Base-by-base conservation (phyloP, 2,113 vertebrate genomes). In the Motacilla alba region DNA sequence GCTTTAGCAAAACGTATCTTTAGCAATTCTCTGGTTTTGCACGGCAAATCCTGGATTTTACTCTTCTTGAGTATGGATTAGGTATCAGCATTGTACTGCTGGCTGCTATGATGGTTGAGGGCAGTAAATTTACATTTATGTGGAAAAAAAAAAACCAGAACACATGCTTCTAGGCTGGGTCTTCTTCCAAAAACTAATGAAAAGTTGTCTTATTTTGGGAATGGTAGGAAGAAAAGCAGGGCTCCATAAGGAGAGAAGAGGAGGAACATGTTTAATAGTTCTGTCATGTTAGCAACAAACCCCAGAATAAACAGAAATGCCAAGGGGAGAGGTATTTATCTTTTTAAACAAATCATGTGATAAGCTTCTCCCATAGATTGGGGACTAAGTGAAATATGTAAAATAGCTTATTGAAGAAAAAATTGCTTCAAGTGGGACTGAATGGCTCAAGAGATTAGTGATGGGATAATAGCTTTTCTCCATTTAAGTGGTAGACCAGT, bases 391-490 rank as follows among this genome's bases (percentile, higher is more conserved):
- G 89, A 92, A 93, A 90, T 92, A 95, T 92, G 93, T 89, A 94
- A 95, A 95, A 81, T 83, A 94, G 75, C 72, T 95, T 94, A 78
- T 93, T 95, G 95, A 91, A 93, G 73, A 69, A 95, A 91, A 94
- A 90, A 90, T 21, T 88, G 58, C 69, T 95, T 96, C 87, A 82
- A 90, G 76, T 87, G 91, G 74, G 84, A 89, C 86, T 75, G 88
- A 87, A 58, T 92, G 82, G 87, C 91, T 95, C 94, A 88, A 93
- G 89, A 94, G 91, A 89, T 94, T 95, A 91, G 92, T 76, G 92
- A 77, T 80, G 93, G 93, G 74, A 93, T 92, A 96, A 96, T 95
- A 96, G 92, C 81, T 94, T 95, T 96, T 96, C 92, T 96, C 63
- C 44, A 80, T 94, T 90, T 83, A 96, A 93, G 86, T 90, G 92